A percentile compares a stretch with the other conserved stretches of the same genome.
Evolutionary conservation across 2,113 vertebrate genomes (phyloP).

Genomic region (Holacanthus passer): DNA sequence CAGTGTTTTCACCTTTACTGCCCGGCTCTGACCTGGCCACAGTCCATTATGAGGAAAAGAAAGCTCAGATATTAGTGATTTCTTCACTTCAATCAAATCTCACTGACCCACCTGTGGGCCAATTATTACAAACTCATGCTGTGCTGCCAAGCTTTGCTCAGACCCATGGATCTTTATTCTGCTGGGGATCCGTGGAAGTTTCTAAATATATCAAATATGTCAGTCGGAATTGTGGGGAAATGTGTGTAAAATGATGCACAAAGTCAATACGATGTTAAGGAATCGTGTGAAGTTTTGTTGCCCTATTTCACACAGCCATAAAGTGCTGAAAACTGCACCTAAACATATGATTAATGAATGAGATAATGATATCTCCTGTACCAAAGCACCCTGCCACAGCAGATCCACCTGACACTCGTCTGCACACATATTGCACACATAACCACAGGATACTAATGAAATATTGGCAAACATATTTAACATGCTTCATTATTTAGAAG

Average conservation of each 20-base stretch:
- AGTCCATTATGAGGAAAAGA: neutral
- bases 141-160: neutral
- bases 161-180: neutral
- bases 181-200: too few relatives aligned
- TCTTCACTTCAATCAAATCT: neutral
- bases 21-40: slow-evolving; percentile 15
- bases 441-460: neutral
- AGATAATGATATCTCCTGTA: neutral
- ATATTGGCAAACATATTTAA: neutral
- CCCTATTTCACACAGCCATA: neutral
- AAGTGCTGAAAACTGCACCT: neutral
- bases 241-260: neutral
- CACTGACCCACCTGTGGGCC: neutral
- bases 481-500: neutral
- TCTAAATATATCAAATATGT: neutral
- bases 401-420: neutral
- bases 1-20: slow-evolving; percentile 57
- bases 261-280: neutral
- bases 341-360: neutral
- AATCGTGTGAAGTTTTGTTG: neutral
- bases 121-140: neutral
- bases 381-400: neutral
- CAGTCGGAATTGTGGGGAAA: neutral
- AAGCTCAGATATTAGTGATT: neutral
- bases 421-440: neutral